Evolutionary conservation across 2,797 vertebrate genomes (phyloP).

Genomic region (Pangasius larnaudii): DNA sequence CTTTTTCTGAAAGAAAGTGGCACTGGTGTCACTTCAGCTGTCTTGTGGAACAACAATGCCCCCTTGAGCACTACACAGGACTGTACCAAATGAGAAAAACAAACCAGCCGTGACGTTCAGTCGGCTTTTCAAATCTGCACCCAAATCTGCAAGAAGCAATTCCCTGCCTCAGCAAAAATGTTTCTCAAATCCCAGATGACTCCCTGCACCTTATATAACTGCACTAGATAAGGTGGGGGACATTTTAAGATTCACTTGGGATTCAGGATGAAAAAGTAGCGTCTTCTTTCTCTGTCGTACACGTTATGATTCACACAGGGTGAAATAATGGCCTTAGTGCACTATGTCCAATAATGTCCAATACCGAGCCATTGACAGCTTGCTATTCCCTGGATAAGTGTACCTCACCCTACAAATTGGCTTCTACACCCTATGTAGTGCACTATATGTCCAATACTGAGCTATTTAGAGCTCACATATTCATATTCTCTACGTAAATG

Average conservation of each 20-base stretch:
- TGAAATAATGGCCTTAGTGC: background rate
- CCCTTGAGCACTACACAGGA: background rate
- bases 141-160: background rate
- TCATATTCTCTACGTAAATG: background rate
- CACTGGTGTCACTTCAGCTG: constrained; percentile 63
- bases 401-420: background rate
- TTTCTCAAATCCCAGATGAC: background rate
- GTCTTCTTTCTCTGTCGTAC: background rate
- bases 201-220: background rate
- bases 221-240: background rate
- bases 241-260: background rate
- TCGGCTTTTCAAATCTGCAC: background rate
- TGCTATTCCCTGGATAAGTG: background rate
- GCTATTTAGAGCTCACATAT: background rate
- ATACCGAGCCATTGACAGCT: no score
- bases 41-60: constrained; percentile 8
- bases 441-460: background rate
- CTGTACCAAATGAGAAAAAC: constrained; percentile 3
- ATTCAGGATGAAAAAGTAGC: background rate
- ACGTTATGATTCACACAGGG: no score
- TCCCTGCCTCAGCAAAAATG: background rate
- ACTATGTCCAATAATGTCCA: background rate
- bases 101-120: background rate
- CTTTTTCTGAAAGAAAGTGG: background rate
- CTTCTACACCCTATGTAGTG: background rate